These are phyloP conservation scores for Theretra japonica DNA, from an alignment of 2,888 invertebrate species.

Conservation along the genomic window DNA sequence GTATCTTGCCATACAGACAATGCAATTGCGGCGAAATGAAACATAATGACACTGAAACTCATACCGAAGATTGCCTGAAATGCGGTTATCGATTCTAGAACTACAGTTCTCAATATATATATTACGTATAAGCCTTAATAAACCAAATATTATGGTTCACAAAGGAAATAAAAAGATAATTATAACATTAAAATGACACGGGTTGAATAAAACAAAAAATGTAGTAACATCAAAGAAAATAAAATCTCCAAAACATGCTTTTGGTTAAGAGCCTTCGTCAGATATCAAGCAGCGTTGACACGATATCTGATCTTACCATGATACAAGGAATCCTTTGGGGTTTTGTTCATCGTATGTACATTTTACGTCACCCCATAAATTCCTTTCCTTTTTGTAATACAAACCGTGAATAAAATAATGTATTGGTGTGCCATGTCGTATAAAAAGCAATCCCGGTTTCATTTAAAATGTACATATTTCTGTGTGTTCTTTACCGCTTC, in stretches of 20 bases:
- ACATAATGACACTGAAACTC: too few species aligned
- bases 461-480: background rate
- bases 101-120: too few species aligned
- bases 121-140: too few species aligned
- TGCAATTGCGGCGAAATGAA: too few species aligned
- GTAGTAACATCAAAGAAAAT: background rate
- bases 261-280: background rate
- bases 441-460: background rate
- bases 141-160: too few species aligned
- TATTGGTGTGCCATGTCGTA: background rate
- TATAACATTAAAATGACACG: too few species aligned
- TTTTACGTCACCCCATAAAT: background rate
- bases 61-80: too few species aligned
- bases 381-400: background rate
- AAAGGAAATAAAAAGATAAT: too few species aligned
- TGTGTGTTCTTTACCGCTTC: background rate
- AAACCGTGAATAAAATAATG: background rate
- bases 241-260: background rate
- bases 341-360: background rate
- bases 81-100: too few species aligned
- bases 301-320: conserved; percentile 2
- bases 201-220: background rate
- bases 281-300: background rate
- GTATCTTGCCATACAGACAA: too few species aligned
- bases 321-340: conserved; percentile 4